Evolutionary conservation across 37 sponge, comb jelly and placozoan genomes (phyloP), one percentile per base, ranked within the genome.

Genomic region (Chondrilla cf. caribensis): DNA sequence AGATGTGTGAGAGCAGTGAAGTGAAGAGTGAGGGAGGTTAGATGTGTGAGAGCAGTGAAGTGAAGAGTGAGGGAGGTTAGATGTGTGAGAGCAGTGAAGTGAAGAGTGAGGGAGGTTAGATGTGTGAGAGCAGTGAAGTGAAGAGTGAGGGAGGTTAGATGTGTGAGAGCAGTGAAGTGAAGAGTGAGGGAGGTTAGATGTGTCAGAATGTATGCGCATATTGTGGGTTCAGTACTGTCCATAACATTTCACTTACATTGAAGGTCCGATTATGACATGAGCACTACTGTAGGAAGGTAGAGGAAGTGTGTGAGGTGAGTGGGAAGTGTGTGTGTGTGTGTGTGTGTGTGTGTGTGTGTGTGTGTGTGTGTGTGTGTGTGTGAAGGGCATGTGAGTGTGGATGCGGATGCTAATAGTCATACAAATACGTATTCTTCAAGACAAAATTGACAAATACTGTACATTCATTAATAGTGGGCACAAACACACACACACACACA

Each of bases 31-130:
- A 44, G 32, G 21, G 24, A 21, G 55, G 78, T 22, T 47, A 57
- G 8, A 24, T 35, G 40, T 31, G n/a, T 28, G 39, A 8, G 36
- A 15, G 39, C 4, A n/a, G n/a, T n/a, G n/a, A n/a, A n/a, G n/a
- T n/a, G n/a, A n/a, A n/a, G n/a, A n/a, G 41, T 26, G 9, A 71
- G 22, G 2, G 62, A 5, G 11, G 60, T 80, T 0, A 68, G 60
- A 65, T 81, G n/a, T 84, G 3, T 83, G 79, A 39, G 93, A 93
- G 79, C 97, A 97, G 67, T 94, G 95, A 8, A 90, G 83, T 54
- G 95, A 97, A 0, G 68, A 22, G 15, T 38, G 58, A 3, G 33
- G 29, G 19, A 88, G 87, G 8, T 73, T 60, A 40, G 54, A 28
- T 7, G 7, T 54, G 31, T 15, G 5, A 51, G 7, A n/a, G 47